A percentile compares a stretch with the other conserved stretches of the same genome.
Conservation (phyloP, 2,888 invertebrate genomes). For the Gortyna flavago region DNA sequence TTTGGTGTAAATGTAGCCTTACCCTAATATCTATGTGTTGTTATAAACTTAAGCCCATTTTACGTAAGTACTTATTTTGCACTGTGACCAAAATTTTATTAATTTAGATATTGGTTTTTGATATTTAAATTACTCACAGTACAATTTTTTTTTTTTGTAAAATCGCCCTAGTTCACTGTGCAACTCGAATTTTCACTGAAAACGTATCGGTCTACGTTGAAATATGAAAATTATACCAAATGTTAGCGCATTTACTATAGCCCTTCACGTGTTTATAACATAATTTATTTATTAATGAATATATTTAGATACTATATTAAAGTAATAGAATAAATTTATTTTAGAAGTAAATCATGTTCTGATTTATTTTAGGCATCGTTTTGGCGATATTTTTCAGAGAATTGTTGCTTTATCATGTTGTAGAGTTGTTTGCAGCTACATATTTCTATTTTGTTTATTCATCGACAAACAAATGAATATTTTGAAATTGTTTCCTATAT, state of each 20-base stretch:
- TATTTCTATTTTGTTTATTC: constrained; percentile 40
- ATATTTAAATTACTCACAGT: constrained; percentile 3
- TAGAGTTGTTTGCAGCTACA: constrained; percentile 59
- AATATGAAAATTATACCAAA: constrained; percentile 75
- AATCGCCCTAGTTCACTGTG: constrained; percentile 23
- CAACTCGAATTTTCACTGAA: constrained; percentile 28
- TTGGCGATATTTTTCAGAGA: constrained; percentile 57
- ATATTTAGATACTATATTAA: constrained; percentile 61
- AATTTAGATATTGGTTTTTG: constrained; percentile 7
- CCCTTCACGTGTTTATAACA: constrained; percentile 57
- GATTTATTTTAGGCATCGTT: constrained; percentile 55
- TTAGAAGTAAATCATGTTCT: constrained; percentile 60
- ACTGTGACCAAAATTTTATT: constrained; percentile 25
- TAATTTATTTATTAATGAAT: constrained; percentile 66
- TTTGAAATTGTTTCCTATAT: constrained; percentile 22
- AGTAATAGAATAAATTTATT: constrained; percentile 66
- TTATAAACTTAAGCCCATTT: constrained; percentile 42
- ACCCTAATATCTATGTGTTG: constrained; percentile 28
- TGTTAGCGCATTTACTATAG: constrained; percentile 79
- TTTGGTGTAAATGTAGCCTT: background rate
- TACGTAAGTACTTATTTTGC: constrained; percentile 61
- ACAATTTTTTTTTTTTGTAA: background rate
- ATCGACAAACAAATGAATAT: constrained; percentile 5
- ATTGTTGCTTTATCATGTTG: constrained; percentile 24
- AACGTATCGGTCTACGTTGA: constrained; percentile 48